Conservation (phyloP, 35 echinoderm and acorn worm genomes). For the Ptychodera flava region DNA sequence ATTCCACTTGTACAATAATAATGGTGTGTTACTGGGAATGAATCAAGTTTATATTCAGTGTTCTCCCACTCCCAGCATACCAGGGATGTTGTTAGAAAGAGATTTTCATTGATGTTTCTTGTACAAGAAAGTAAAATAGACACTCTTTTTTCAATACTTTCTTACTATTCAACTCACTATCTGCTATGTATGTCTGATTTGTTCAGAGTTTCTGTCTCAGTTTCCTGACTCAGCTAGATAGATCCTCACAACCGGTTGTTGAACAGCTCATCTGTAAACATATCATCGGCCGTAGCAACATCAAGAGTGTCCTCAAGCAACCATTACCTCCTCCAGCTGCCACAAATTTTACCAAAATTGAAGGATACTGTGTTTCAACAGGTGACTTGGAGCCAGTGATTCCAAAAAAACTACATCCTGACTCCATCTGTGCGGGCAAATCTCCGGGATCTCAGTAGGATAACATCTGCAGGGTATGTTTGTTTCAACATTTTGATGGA, state of each 20-base stretch:
- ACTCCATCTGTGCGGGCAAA: conserved; percentile 82
- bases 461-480: conserved; percentile 81
- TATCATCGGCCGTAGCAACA: conserved; percentile 62
- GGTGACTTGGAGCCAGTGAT: conserved; percentile 44
- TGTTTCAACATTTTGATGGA: not conserved
- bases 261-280: conserved; percentile 73
- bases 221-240: conserved; percentile 94
- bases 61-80: no score
- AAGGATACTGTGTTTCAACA: conserved; percentile 86
- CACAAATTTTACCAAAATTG: conserved; percentile 64
- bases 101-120: no score
- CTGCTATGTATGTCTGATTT: no score
- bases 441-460: conserved; percentile 68
- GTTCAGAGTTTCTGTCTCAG: conserved; percentile 98
- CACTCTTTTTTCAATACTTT: no score
- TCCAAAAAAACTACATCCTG: conserved; percentile 65
- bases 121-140: no score
- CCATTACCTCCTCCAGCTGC: conserved; percentile 76
- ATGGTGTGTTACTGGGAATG: no score
- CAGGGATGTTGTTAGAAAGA: no score
- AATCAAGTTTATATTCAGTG: no score
- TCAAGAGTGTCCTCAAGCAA: conserved; percentile 67
- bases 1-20: no score
- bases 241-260: conserved; percentile 75
- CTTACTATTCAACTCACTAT: no score